phyloP scores from a whole-genome alignment of 2,113 vertebrate species.

The Pluvialis apricaria region DNA sequence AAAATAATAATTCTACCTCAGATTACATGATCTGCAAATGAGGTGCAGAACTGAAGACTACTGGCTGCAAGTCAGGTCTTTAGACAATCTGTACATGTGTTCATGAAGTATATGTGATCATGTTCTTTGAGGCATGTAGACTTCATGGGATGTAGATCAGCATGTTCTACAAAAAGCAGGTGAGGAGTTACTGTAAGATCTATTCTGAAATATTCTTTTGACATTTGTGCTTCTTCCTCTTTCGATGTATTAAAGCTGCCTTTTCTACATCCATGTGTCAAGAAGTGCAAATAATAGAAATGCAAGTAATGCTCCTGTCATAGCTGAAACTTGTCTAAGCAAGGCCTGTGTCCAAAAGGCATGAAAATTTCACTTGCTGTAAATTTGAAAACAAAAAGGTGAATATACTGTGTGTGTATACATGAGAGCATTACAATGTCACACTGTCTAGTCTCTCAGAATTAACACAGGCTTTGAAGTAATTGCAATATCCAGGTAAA shows the following conservation, averaged over 20 bases:
- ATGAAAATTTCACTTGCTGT: background rate
- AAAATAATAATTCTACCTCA: background rate
- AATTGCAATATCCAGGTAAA: background rate
- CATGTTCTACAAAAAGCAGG: background rate
- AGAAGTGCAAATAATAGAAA: background rate
- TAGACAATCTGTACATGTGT: background rate
- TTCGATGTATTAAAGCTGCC: background rate
- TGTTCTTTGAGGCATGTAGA: background rate
- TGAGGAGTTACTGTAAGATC: background rate
- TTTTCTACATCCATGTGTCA: background rate
- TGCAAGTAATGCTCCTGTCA: background rate
- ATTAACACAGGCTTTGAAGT: conserved; percentile 4
- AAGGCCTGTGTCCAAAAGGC: background rate
- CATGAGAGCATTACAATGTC: background rate
- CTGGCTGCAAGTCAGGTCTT: background rate
- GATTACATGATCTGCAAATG: background rate
- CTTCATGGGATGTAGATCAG: background rate
- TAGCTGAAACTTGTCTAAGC: background rate
- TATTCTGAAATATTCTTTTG: background rate
- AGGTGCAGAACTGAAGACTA: background rate
- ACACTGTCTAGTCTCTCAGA: background rate
- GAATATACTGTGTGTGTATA: background rate
- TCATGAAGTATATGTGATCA: background rate
- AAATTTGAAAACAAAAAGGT: background rate
- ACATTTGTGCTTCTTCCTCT: background rate